Percentiles rank a stretch among this genome's conserved stretches.
Evolutionary conservation across 2,113 vertebrate species (phyloP).

Genomic region (Stictonetta naevosa): DNA sequence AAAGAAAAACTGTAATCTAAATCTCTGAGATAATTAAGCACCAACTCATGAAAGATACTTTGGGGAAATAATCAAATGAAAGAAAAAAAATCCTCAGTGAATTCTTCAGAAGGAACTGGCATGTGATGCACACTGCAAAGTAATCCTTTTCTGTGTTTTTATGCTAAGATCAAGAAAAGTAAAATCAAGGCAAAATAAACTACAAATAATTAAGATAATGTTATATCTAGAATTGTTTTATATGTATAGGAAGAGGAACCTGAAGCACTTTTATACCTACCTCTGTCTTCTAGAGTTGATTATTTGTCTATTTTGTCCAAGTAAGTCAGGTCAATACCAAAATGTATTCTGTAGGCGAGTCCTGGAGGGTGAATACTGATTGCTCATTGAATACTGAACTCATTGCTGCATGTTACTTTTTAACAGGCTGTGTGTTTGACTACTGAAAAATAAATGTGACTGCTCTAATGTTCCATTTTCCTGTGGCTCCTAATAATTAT

Average conservation of each 20-base stretch:
- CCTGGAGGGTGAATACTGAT: not conserved
- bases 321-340: not conserved
- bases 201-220: not conserved
- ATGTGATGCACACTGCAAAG: not conserved
- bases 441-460: not conserved
- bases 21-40: constrained; percentile 10
- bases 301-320: constrained; percentile 1
- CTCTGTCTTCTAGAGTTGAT: not conserved
- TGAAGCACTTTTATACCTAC: not conserved
- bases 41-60: not conserved
- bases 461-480: not conserved
- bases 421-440: not conserved
- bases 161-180: not conserved
- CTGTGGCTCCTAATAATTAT: not conserved
- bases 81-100: not conserved
- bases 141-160: not conserved
- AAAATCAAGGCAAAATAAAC: not conserved
- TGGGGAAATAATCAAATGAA: not conserved
- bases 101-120: not conserved
- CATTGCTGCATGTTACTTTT: not conserved
- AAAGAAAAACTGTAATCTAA: constrained; percentile 26
- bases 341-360: not conserved
- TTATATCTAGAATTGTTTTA: not conserved
- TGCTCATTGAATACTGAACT: no score
- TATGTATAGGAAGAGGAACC: not conserved